phyloP scores from a whole-genome alignment of 2,797 vertebrate species.

The Hipposideros larvatus region DNA sequence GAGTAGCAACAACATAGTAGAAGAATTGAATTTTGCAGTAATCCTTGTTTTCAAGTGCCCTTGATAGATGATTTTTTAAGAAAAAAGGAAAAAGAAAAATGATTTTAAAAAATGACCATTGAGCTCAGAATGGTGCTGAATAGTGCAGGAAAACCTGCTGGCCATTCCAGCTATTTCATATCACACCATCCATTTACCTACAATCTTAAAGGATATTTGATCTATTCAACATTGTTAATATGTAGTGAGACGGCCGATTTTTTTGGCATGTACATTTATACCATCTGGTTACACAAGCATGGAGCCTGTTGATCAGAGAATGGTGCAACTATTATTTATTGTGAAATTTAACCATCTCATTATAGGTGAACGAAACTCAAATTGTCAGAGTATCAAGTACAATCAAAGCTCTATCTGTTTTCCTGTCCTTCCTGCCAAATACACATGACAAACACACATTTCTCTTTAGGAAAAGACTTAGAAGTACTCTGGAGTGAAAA shows the following conservation, averaged over 20 bases:
- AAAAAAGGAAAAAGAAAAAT: not conserved
- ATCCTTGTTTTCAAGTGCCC: constrained; percentile 11
- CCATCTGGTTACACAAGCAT: constrained; percentile 80
- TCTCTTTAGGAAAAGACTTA: constrained; percentile 71
- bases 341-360: constrained; percentile 69
- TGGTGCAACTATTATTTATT: constrained; percentile 74
- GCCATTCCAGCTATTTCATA: not conserved
- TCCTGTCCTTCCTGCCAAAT: constrained; percentile 81
- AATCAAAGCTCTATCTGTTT: constrained; percentile 80
- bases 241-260: constrained; percentile 69
- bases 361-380: constrained; percentile 79
- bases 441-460: constrained; percentile 71
- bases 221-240: constrained; percentile 49
- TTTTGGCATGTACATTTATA: constrained; percentile 71
- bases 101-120: not conserved
- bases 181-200: not conserved
- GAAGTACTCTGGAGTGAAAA: constrained; percentile 81
- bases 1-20: not conserved
- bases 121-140: constrained; percentile 1
- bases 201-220: constrained; percentile 51
- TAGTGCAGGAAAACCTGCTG: not conserved
- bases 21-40: not conserved
- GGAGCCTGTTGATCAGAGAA: constrained; percentile 71
- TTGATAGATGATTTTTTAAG: constrained; percentile 28
- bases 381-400: constrained; percentile 73